phyloP scores from a whole-genome alignment of 2,888 invertebrate species.

The Geophilus truncorum region DNA sequence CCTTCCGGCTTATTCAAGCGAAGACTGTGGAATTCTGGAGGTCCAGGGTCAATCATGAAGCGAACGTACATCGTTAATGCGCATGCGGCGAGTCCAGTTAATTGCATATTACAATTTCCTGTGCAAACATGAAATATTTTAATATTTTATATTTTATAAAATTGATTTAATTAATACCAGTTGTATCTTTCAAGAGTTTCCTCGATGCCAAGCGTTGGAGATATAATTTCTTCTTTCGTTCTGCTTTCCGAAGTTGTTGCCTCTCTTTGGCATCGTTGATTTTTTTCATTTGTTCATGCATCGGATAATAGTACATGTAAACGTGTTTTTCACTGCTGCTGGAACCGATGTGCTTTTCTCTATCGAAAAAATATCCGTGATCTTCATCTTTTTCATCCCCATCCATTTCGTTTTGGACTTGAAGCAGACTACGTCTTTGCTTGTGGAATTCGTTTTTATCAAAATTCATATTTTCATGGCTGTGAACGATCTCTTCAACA shows the following conservation, averaged over 20 bases:
- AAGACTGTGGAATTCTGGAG: conserved; percentile 35
- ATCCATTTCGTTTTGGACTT: not conserved
- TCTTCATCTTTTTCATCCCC: not conserved
- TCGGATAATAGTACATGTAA: conserved; percentile 32
- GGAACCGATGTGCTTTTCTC: conserved; percentile 30
- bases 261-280: conserved; percentile 3
- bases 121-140: too few species aligned
- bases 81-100: conserved; percentile 34
- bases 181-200: not conserved
- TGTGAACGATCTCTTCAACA: not conserved
- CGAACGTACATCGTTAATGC: conserved; percentile 37
- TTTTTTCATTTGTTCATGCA: conserved; percentile 30
- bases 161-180: not conserved
- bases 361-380: conserved; percentile 29
- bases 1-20: conserved; percentile 31
- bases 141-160: not conserved
- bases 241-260: not conserved
- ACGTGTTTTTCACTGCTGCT: not conserved
- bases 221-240: not conserved
- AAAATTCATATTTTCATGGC: too few species aligned
- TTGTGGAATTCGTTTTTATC: not conserved
- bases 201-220: not conserved
- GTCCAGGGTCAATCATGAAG: conserved; percentile 37
- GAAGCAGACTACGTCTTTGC: not conserved
- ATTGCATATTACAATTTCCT: conserved; percentile 32